Conservation (phyloP, 1,140 invertebrate species). For the Eriocheir sinensis region DNA sequence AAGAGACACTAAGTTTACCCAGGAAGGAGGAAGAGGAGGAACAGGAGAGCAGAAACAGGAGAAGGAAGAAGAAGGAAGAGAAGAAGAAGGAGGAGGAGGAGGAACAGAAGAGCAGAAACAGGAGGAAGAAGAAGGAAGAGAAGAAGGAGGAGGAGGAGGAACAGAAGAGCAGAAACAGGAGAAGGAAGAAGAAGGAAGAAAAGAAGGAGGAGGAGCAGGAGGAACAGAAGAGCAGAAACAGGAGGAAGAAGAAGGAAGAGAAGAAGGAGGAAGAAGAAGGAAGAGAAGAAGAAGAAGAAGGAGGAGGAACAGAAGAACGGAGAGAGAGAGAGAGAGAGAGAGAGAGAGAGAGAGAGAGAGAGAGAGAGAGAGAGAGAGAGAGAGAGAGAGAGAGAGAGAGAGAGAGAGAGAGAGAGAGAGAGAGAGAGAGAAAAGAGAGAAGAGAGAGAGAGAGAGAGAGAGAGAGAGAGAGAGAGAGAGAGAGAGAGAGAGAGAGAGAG, state of each 20-base stretch:
- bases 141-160: background rate
- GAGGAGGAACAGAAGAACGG: background rate
- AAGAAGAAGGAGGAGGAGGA: too few species aligned
- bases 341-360: background rate
- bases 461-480: conserved; percentile 22
- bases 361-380: conserved; percentile 22
- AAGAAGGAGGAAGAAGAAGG: background rate
- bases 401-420: conserved; percentile 14
- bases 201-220: background rate
- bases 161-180: background rate
- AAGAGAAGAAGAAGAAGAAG: background rate
- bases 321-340: too few species aligned
- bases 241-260: background rate
- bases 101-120: too few species aligned
- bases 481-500: conserved; percentile 22
- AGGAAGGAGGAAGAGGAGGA: too few species aligned
- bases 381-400: conserved; percentile 22
- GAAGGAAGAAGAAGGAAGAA: background rate
- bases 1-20: too few species aligned
- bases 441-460: conserved; percentile 22
- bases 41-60: too few species aligned
- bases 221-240: background rate
- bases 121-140: background rate
- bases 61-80: too few species aligned
- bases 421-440: background rate